These are phyloP conservation scores for Chymomyza fuscimana DNA, from an alignment of 2,888 invertebrate genomes.

Conservation along the genomic window DNA sequence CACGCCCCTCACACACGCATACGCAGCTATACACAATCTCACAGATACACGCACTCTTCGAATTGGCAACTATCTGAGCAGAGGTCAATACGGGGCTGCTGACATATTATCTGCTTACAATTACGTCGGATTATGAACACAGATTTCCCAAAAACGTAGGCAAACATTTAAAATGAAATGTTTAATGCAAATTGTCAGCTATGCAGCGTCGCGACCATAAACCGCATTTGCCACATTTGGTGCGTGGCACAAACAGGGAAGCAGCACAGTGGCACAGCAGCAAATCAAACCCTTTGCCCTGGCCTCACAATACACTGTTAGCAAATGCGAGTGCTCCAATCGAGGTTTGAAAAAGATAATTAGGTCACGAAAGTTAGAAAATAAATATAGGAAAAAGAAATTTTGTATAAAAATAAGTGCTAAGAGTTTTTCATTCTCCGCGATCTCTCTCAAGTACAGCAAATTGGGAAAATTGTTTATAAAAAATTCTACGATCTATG, in stretches of 20 bases:
- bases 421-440: too few species aligned
- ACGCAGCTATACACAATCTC: neutral
- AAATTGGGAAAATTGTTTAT: too few species aligned
- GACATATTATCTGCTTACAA: conserved; percentile 46
- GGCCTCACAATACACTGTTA: neutral
- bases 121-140: conserved; percentile 64
- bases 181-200: conserved; percentile 67
- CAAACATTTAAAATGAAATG: conserved; percentile 73
- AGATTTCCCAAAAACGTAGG: conserved; percentile 16
- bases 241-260: conserved; percentile 31
- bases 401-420: too few species aligned
- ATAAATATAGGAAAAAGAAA: too few species aligned
- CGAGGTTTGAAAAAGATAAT: neutral
- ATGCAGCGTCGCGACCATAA: conserved; percentile 20
- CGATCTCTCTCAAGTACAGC: too few species aligned
- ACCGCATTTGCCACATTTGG: conserved; percentile 23
- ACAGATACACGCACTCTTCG: conserved; percentile 1
- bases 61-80: neutral
- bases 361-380: neutral
- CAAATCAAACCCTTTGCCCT: neutral
- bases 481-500: too few species aligned
- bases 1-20: conserved; percentile 5
- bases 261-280: neutral
- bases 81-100: conserved; percentile 38
- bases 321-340: neutral